Conservation (phyloP, 2,113 vertebrate genomes). For the Orycteropus afer region DNA sequence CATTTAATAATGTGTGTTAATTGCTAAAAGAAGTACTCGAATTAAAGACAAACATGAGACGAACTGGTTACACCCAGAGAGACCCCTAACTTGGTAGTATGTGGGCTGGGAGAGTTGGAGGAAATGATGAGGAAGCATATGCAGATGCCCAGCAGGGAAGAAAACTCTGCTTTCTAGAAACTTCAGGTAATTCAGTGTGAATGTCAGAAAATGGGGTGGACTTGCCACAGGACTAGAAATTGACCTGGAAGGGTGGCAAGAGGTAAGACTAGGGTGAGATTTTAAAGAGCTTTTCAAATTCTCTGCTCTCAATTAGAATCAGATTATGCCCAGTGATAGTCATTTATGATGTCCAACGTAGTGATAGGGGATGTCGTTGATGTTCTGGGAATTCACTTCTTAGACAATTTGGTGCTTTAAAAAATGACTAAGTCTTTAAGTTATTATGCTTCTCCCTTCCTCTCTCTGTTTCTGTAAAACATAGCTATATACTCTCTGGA, state of each 20-base stretch:
- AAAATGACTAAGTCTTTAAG: background rate
- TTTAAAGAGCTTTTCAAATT: background rate
- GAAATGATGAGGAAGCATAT: background rate
- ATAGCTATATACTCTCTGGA: accelerated
- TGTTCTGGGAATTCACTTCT: background rate
- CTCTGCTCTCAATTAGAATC: background rate
- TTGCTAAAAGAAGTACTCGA: background rate
- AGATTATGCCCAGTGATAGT: background rate
- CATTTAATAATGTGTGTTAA: too few species aligned
- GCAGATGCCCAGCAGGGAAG: background rate
- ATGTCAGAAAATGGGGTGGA: background rate
- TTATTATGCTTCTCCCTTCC: background rate
- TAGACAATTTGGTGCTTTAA: background rate
- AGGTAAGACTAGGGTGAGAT: background rate
- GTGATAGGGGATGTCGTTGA: background rate
- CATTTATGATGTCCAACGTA: background rate
- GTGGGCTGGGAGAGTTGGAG: background rate
- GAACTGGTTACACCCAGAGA: background rate
- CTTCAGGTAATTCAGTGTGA: background rate
- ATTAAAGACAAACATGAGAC: background rate
- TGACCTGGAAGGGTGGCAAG: background rate
- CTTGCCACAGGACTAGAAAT: background rate
- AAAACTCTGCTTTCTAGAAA: background rate
- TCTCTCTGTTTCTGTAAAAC: background rate
- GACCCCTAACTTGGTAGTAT: background rate